These are phyloP conservation scores for Perccottus glenii DNA, from an alignment of 2,113 vertebrate genomes.

Conservation along the genomic window DNA sequence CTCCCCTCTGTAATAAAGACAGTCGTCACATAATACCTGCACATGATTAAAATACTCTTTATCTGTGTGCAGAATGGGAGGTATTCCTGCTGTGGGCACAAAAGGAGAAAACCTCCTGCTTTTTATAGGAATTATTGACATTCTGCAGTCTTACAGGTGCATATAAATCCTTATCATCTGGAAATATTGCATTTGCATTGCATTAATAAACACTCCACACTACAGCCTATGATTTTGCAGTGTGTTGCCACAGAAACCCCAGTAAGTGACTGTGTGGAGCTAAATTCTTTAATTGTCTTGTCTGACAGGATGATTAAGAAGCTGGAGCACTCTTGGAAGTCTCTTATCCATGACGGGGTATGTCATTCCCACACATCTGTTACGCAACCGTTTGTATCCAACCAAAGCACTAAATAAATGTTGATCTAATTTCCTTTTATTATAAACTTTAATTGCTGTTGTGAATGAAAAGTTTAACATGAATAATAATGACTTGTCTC, in stretches of 20 bases:
- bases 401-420: slow-evolving; percentile 5
- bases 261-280: slow-evolving; percentile 7
- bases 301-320: slow-evolving; percentile 92
- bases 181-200: background rate
- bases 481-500: background rate
- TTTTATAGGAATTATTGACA: slow-evolving; percentile 96
- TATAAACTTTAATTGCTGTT: background rate
- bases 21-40: background rate
- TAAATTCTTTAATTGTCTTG: slow-evolving; percentile 43
- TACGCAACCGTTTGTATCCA: slow-evolving; percentile 9
- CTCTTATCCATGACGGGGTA: slow-evolving; percentile 96
- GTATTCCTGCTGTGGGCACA: slow-evolving; percentile 90
- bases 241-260: slow-evolving; percentile 25
- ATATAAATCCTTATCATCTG: background rate
- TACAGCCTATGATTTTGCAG: background rate
- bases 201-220: slow-evolving; percentile 1
- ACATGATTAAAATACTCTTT: background rate
- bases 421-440: background rate
- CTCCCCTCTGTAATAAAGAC: background rate
- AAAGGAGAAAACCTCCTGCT: slow-evolving; percentile 93
- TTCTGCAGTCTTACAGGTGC: slow-evolving; percentile 97
- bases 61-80: slow-evolving; percentile 89
- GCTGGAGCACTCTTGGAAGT: slow-evolving; percentile 97
- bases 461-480: background rate
- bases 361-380: slow-evolving; percentile 64